Conservation (phyloP, 1,140 invertebrate species). For the Pseudomyrmex pallidus region DNA sequence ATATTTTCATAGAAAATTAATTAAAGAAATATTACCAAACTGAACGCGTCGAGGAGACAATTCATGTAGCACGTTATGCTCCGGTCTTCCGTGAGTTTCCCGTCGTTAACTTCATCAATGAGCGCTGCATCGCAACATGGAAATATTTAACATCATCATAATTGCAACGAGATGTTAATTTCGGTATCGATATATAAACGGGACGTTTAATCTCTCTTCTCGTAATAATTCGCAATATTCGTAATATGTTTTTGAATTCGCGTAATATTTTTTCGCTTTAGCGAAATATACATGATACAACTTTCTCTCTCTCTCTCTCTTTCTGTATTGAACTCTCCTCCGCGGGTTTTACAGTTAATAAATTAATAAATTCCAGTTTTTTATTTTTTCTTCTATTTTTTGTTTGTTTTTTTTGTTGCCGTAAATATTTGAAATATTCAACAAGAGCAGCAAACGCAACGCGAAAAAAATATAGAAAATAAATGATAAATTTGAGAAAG, state of each 20-base stretch:
- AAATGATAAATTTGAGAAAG: no score
- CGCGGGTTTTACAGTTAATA: no score
- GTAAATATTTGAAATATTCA: no score
- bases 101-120: slow-evolving; percentile 77
- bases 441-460: no score
- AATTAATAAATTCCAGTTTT: no score
- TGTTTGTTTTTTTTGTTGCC: no score
- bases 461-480: no score
- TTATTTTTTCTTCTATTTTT: no score
- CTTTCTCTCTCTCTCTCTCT: neutral
- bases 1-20: neutral
- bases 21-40: slow-evolving; percentile 75
- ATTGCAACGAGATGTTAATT: neutral
- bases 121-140: slow-evolving; percentile 66
- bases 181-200: neutral
- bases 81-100: slow-evolving; percentile 70
- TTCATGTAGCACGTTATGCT: slow-evolving; percentile 82
- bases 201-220: no score
- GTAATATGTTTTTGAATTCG: no score
- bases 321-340: neutral
- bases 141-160: slow-evolving; percentile 8
- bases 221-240: no score
- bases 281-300: neutral
- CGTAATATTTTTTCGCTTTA: neutral
- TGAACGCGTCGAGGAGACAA: slow-evolving; percentile 79